These are phyloP conservation scores for Lamproptera curius DNA, from an alignment of 2,888 invertebrate species.

Conservation along the genomic window DNA sequence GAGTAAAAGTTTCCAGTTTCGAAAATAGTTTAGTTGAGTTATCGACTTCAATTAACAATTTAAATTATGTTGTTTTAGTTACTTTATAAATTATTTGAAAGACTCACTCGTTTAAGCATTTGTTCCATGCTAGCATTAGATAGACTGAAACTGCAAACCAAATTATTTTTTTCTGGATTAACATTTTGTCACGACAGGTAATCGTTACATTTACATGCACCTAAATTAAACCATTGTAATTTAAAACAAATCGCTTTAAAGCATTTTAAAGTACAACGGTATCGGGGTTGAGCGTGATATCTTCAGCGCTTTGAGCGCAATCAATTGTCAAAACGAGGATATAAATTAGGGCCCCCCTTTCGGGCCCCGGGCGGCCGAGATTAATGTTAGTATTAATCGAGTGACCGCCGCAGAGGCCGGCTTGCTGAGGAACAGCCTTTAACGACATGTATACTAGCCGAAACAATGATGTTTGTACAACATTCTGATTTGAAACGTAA, in stretches of 20 bases:
- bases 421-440: constrained; percentile 10
- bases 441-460: constrained; percentile 7
- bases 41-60: too few relatives aligned
- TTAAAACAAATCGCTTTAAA: background rate
- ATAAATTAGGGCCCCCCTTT: constrained; percentile 65
- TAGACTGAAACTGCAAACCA: too few relatives aligned
- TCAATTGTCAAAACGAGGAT: constrained; percentile 71
- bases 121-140: background rate
- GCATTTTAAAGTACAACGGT: background rate
- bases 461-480: background rate
- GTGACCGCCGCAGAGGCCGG: constrained; percentile 54
- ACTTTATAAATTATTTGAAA: background rate
- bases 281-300: constrained; percentile 41
- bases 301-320: constrained; percentile 53
- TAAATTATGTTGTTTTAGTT: too few relatives aligned
- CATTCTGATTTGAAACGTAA: too few relatives aligned
- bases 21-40: too few relatives aligned
- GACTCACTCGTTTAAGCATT: background rate
- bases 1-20: too few relatives aligned
- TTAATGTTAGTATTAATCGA: constrained; percentile 76
- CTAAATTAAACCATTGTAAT: background rate
- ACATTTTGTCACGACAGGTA: background rate
- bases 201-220: background rate
- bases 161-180: too few relatives aligned
- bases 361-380: constrained; percentile 51